A percentile compares a stretch with the other conserved stretches of the same genome.
Conservation (phyloP, 2,888 invertebrate species). For the Plagodis pulveraria region DNA sequence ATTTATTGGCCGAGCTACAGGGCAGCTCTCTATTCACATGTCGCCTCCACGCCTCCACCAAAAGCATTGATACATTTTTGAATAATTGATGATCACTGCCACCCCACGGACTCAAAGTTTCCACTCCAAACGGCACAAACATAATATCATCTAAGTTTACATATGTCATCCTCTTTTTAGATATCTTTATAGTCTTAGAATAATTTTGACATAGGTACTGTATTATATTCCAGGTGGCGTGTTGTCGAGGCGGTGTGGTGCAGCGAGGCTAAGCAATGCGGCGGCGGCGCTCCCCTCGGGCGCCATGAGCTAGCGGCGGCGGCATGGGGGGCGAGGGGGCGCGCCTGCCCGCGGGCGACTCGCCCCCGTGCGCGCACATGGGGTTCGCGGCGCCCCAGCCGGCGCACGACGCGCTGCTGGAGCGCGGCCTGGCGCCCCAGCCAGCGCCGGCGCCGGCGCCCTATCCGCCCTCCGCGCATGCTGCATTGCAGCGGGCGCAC, state of each 20-base stretch:
- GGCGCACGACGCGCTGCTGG: conserved; percentile 85
- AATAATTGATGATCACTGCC: too few species aligned
- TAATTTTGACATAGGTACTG: too few species aligned
- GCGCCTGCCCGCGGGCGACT: conserved; percentile 86
- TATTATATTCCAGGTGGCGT: too few species aligned
- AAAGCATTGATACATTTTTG: too few species aligned
- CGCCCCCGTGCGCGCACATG: conserved; percentile 85
- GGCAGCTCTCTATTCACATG: too few species aligned
- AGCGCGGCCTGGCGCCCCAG: conserved; percentile 65
- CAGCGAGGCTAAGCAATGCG: conserved; percentile 46
- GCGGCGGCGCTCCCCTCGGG: conserved; percentile 58
- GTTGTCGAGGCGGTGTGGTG: conserved; percentile 17
- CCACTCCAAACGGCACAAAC: too few species aligned
- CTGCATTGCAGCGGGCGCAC: conserved; percentile 89
- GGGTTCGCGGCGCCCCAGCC: conserved; percentile 84
- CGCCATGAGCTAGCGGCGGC: conserved; percentile 83
- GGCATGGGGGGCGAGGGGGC: conserved; percentile 86
- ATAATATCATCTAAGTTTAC: too few species aligned
- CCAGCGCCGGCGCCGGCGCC: conserved; percentile 55
- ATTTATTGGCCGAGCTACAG: too few species aligned
- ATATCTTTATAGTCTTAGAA: too few species aligned
- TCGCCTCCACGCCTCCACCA: too few species aligned
- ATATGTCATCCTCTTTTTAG: too few species aligned
- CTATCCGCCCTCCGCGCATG: conserved; percentile 43
- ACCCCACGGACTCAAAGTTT: too few species aligned